Conservation (phyloP, 2,888 invertebrate genomes). For the Perithous albicinctus region DNA sequence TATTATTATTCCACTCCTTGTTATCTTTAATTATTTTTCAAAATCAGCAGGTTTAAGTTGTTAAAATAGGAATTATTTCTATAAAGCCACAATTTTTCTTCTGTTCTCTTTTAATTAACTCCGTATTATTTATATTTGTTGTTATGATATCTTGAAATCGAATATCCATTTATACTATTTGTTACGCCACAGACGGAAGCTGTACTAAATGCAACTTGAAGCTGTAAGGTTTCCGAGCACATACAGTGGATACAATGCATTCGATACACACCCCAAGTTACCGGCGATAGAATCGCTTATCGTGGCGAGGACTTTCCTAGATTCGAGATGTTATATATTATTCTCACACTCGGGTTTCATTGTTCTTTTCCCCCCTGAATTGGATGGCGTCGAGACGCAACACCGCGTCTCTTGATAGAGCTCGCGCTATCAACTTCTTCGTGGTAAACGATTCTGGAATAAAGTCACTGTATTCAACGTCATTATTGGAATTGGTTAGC, state of each 20-base stretch:
- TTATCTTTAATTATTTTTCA: no score
- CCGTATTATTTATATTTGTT: neutral
- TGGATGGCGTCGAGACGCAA: no score
- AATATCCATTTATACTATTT: constrained; percentile 6
- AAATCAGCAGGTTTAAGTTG: no score
- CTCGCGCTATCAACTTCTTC: constrained; percentile 28
- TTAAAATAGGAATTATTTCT: neutral
- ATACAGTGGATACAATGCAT: constrained; percentile 24
- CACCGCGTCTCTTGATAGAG: no score
- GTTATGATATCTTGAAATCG: constrained; percentile 18
- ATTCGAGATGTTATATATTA: constrained; percentile 48
- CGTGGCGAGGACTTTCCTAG: constrained; percentile 43
- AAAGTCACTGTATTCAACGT: constrained; percentile 32
- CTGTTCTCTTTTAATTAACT: neutral
- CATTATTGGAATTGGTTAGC: constrained; percentile 26
- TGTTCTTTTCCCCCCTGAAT: neutral
- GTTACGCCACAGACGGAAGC: neutral
- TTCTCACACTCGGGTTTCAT: neutral
- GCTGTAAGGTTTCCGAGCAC: neutral
- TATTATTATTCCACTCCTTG: no score
- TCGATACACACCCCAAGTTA: constrained; percentile 51
- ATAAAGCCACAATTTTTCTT: neutral
- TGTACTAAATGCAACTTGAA: neutral
- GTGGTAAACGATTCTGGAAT: constrained; percentile 31
- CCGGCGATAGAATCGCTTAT: constrained; percentile 42